Conservation (phyloP, 1,140 invertebrate genomes). For the Laupala kohalensis region DNA sequence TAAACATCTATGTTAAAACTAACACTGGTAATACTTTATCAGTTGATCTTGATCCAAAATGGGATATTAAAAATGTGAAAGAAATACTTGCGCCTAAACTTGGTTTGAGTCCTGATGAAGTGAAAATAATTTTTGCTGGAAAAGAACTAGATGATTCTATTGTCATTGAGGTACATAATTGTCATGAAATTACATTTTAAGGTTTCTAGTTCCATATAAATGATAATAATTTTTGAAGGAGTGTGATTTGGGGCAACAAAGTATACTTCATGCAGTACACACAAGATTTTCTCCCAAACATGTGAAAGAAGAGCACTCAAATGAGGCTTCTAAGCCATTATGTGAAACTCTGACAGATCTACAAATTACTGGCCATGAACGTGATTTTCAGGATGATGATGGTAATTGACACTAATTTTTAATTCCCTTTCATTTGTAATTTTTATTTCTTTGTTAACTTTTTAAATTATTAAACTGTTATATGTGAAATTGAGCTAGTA, state of each 20-base stretch:
- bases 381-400: slow-evolving; percentile 27
- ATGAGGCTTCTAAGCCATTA: slow-evolving; percentile 41
- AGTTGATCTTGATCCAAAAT: slow-evolving; percentile 56
- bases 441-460: too few species aligned
- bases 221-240: slow-evolving; percentile 34
- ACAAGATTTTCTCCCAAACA: slow-evolving; percentile 25
- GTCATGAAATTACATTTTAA: background rate
- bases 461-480: too few species aligned
- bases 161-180: slow-evolving; percentile 45
- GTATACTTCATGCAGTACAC: slow-evolving; percentile 60
- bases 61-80: slow-evolving; percentile 63
- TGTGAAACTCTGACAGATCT: slow-evolving; percentile 50
- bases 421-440: too few species aligned
- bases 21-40: slow-evolving; percentile 51
- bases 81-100: slow-evolving; percentile 53
- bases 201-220: background rate
- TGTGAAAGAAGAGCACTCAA: slow-evolving; percentile 15
- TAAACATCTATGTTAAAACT: slow-evolving; percentile 58
- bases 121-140: slow-evolving; percentile 75
- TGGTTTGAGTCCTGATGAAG: slow-evolving; percentile 50
- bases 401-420: slow-evolving; percentile 17
- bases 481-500: too few species aligned
- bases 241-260: slow-evolving; percentile 71
- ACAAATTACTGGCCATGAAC: slow-evolving; percentile 34
- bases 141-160: slow-evolving; percentile 64